Evolutionary conservation across 2,113 vertebrate species (phyloP).

Genomic region (Lepisosteus oculatus): DNA sequence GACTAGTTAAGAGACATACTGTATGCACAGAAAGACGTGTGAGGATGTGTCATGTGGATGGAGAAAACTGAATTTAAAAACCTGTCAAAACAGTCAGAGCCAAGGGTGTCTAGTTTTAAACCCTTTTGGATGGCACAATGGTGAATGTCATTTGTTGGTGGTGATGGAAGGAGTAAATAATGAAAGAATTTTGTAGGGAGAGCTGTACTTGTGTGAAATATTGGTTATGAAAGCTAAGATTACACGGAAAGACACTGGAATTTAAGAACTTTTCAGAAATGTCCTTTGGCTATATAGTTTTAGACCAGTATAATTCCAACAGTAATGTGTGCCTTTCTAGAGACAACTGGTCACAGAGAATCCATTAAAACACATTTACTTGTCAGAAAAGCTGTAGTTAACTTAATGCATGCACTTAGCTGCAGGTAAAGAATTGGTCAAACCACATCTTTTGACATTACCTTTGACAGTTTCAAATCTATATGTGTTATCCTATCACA

Average conservation of each 20-base stretch:
- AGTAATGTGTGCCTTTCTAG: background rate
- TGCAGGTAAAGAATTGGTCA: background rate
- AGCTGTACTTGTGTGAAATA: background rate
- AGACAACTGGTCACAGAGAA: background rate
- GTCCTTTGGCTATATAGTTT: background rate
- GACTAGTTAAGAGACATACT: no score
- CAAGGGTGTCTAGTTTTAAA: no score
- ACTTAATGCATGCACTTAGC: background rate
- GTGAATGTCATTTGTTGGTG: no score
- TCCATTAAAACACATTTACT: conserved; percentile 3
- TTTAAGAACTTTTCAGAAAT: background rate
- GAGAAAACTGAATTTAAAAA: no score
- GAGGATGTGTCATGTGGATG: no score
- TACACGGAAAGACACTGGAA: background rate
- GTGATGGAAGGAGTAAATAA: no score
- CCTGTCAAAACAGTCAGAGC: no score
- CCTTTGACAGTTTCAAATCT: background rate
- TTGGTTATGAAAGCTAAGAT: background rate
- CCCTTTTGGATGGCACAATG: no score
- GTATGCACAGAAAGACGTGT: no score
- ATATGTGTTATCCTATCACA: background rate
- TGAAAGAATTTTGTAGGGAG: no score
- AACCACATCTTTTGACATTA: background rate
- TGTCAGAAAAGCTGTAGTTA: background rate
- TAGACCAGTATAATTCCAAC: background rate